Evolutionary conservation across 2,888 invertebrate genomes (phyloP).

Genomic region (Pegoplata infirma): DNA sequence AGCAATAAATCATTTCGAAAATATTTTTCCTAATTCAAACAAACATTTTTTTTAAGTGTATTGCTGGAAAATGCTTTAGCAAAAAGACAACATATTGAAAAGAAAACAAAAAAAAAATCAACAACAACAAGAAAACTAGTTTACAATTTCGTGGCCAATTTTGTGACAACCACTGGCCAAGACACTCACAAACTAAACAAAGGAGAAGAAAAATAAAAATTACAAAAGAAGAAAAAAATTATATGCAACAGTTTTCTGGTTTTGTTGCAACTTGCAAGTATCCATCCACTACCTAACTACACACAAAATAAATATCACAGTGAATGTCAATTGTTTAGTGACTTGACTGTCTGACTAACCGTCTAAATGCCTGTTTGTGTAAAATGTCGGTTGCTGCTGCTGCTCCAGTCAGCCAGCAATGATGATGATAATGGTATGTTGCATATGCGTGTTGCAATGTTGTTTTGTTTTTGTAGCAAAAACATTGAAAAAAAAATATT

Average conservation of each 20-base stretch:
- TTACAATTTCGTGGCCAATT: constrained; percentile 63
- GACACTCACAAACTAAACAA: constrained; percentile 25
- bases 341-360: background rate
- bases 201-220: background rate
- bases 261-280: constrained; percentile 22
- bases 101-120: background rate
- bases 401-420: too few relatives aligned
- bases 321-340: constrained; percentile 54
- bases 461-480: constrained; percentile 12
- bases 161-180: constrained; percentile 53
- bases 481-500: background rate
- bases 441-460: constrained; percentile 62
- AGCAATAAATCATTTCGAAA: too few relatives aligned
- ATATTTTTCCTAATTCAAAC: too few relatives aligned
- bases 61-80: background rate
- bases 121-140: constrained; percentile 41
- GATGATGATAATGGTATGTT: constrained; percentile 52
- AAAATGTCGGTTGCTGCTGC: constrained; percentile 3
- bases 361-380: background rate
- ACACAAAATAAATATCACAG: too few relatives aligned
- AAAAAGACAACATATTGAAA: background rate
- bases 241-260: constrained; percentile 55
- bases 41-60: too few relatives aligned
- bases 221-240: constrained; percentile 19
- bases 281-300: background rate